Evolutionary conservation across 2,113 vertebrate genomes (phyloP), one percentile per base, ranked within the genome.

Genomic region (Xenopus borealis): DNA sequence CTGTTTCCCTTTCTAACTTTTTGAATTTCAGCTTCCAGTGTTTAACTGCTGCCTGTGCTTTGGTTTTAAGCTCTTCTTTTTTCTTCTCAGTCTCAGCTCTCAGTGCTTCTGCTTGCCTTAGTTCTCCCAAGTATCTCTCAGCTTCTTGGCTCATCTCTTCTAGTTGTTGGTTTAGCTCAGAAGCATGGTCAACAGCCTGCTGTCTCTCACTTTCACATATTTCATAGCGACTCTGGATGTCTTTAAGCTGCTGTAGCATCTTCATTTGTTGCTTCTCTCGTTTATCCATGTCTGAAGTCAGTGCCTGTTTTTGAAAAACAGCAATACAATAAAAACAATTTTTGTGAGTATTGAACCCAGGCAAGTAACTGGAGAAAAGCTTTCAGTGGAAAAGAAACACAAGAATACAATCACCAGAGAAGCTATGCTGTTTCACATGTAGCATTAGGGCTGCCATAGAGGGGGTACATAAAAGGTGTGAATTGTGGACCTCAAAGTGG

Each of bases 11-110:
- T 84, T 94, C 90, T 80, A 94, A 74, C 78, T 93, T 93, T 84
- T 86, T 94, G 83, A 91, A 93, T 80, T 93, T 96, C 30, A 92
- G 4, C 82, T 94, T 98, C 96, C 96, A 98, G 0, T 94, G 94
- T 50, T 86, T 85, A 66, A 98, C 86, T 7, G 91, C 84, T 71
- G 95, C 94, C 78, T 96, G 95, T 18, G 96, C 96, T 81, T 91
- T 95, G 59, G 72, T 33, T 77, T 93, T 95, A 83, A 98, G 75
- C 58, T 95, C 94, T 19, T 95, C 94, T 78, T 88, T 89, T 82
- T 87, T 95, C 84, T 85, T 93, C 45, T 89, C 89, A 3, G 53
- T 88, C 67, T 95, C 93, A 67, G 87, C 83, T 30, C 94, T 88
- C 78, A 91, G 84, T 8, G 83, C 80, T 79, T 97, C 94, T 0